These are phyloP conservation scores for Drosophila nigromelanica DNA, from an alignment of 1,140 invertebrate species.

Conservation along the genomic window DNA sequence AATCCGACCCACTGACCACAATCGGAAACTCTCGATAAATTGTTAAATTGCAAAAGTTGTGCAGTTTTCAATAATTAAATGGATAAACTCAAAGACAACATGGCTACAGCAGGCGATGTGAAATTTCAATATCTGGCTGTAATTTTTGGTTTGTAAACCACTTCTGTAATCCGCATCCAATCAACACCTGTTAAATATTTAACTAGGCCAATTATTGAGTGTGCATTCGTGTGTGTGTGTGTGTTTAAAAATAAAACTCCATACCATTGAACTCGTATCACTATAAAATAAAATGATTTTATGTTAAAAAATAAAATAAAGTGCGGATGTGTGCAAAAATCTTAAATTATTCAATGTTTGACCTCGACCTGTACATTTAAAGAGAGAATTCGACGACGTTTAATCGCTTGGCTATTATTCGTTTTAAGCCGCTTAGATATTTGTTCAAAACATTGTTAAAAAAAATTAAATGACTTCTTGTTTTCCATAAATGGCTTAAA, in stretches of 20 bases:
- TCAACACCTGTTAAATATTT: neutral
- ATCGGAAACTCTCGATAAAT: slow-evolving; percentile 14
- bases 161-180: neutral
- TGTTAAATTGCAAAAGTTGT: neutral
- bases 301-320: no score
- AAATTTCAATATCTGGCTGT: slow-evolving; percentile 66
- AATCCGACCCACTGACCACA: neutral
- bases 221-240: slow-evolving; percentile 2
- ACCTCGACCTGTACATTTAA: no score
- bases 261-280: no score
- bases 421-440: no score
- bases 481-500: no score
- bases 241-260: neutral
- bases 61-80: neutral
- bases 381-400: no score
- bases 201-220: neutral
- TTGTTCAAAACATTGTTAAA: no score
- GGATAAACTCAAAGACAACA: slow-evolving; percentile 18
- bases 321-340: no score
- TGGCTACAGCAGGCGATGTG: slow-evolving; percentile 45
- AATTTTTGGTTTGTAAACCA: slow-evolving; percentile 55
- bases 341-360: no score
- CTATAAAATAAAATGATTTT: no score
- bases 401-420: no score
- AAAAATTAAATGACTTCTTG: no score